Evolutionary conservation across 2,113 vertebrate genomes (phyloP), one percentile per base, ranked within the genome.

Genomic region (Serilophus lunatus): DNA sequence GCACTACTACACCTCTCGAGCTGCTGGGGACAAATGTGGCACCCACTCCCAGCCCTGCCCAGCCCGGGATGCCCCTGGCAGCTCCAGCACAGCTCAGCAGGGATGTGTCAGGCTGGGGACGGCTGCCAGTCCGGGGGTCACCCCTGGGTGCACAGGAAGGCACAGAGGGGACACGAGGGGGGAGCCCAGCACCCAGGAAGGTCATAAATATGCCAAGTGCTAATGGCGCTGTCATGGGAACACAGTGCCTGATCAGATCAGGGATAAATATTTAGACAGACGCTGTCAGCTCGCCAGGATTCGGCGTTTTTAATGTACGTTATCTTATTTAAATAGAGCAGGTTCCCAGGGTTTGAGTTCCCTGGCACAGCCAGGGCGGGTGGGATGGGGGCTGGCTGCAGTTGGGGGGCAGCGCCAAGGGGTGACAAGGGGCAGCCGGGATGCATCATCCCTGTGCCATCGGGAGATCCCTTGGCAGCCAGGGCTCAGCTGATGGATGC

Each of bases 251-350:
- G 84, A 82, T 60, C 1, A 1, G 88, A 78, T n/a, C 56, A 11
- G 69, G 84, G 69, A 54, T 87, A 91, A 95, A 92, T 87, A 95
- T 92, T 92, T 95, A 86, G 93, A 92, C 90, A 92, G 86, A 71
- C 1, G 10, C 90, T 60, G 84, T 75, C 95, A 95, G 77, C 74
- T 77, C 35, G 51, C 86, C 92, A 80, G 36, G 77, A 54, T 57
- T 26, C 9, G 35, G 77, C 6, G 2, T 20, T 92, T 95, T 86
- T 59, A 77, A 80, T 69, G 10, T 13, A 15, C 3, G 7, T 74
- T 86, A 70, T 70, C 77, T 84, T 42, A 66, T 78, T 74, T 59
- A 80, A 86, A 51, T 72, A 54, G 74, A 35, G 49, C 29, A 10
- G 69, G 65, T 51, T 75, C 65, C 57, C 75, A 22, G 79, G 86